Percentiles rank a stretch among this genome's conserved stretches.
Conservation (phyloP, 1,140 invertebrate species). For the Euura lappo region DNA sequence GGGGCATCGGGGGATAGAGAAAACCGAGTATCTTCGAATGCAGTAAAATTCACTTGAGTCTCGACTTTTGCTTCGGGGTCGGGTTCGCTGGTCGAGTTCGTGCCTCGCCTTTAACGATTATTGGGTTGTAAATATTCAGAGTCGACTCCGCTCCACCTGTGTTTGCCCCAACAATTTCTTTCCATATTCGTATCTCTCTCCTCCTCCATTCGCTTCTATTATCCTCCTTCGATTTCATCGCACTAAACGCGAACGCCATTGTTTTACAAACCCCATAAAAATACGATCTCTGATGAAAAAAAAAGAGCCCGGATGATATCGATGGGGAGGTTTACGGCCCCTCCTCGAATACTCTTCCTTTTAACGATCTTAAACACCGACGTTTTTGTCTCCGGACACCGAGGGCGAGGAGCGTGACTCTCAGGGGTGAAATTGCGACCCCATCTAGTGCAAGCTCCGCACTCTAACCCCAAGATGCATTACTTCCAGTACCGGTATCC, state of each 20-base stretch:
- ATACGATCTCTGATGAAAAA: too few relatives aligned
- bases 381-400: too few relatives aligned
- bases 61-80: neutral
- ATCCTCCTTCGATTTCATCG: neutral
- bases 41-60: slow-evolving; percentile 10
- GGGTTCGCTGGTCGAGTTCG: slow-evolving; percentile 11
- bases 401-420: neutral
- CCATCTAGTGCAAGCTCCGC: neutral
- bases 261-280: slow-evolving; percentile 4
- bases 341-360: too few relatives aligned
- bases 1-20: too few relatives aligned
- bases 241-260: neutral
- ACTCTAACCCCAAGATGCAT: neutral
- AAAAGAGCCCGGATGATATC: too few relatives aligned
- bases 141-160: slow-evolving; percentile 36
- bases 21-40: too few relatives aligned
- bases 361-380: too few relatives aligned
- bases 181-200: neutral
- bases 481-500: slow-evolving; percentile 4
- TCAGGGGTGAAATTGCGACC: neutral
- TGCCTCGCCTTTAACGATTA: slow-evolving; percentile 47
- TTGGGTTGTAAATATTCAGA: slow-evolving; percentile 46
- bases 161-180: slow-evolving; percentile 27
- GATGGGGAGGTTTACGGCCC: too few relatives aligned
- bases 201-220: neutral